Evolutionary conservation across 2,888 invertebrate species (phyloP).

Genomic region (Arctia plantaginis): DNA sequence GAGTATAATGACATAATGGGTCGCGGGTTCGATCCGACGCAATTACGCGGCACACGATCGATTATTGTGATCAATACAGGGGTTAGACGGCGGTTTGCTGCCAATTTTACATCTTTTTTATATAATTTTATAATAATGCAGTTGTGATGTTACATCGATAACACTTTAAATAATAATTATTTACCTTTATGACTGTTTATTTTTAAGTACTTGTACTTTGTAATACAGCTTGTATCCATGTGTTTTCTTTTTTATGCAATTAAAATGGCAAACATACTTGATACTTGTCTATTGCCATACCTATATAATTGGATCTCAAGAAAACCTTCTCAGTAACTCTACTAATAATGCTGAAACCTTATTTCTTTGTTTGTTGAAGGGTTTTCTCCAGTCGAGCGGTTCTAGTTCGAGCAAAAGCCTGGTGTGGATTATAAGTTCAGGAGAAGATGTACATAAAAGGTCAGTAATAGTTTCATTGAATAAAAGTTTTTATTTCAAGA

Average conservation of each 20-base stretch:
- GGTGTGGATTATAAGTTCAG: no score
- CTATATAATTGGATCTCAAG: neutral
- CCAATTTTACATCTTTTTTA: slow-evolving; percentile 83
- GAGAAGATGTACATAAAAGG: no score
- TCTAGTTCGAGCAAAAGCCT: no score
- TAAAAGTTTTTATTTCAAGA: neutral
- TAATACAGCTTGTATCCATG: neutral
- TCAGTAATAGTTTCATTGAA: neutral
- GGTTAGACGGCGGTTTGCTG: slow-evolving; percentile 85
- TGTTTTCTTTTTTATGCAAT: neutral
- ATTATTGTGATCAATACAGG: slow-evolving; percentile 86
- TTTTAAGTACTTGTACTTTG: neutral
- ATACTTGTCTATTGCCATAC: neutral
- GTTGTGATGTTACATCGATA: slow-evolving; percentile 73
- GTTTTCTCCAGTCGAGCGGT: neutral
- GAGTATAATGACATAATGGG: slow-evolving; percentile 85
- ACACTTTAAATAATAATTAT: slow-evolving; percentile 31
- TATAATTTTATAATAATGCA: slow-evolving; percentile 77
- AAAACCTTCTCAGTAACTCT: neutral
- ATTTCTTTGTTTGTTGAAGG: neutral
- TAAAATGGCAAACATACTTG: neutral
- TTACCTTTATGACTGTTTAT: neutral
- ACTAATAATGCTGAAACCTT: neutral
- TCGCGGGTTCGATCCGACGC: slow-evolving; percentile 81
- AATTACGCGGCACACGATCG: slow-evolving; percentile 87